Conservation (phyloP, 1,140 invertebrate species). For the Mylabris phalerata region DNA sequence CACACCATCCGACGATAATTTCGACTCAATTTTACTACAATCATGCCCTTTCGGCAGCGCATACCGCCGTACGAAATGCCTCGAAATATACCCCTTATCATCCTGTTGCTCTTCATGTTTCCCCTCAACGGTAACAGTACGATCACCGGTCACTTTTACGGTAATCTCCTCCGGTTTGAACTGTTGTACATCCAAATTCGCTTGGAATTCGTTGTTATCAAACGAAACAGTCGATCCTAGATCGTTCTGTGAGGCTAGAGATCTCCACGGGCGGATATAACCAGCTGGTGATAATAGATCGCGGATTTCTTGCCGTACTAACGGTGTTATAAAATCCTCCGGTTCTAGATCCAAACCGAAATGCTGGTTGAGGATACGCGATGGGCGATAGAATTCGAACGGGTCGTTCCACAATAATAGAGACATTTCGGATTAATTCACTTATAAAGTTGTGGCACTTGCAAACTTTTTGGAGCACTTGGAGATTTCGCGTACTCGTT, state of each 20-base stretch:
- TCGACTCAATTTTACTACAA: constrained; percentile 55
- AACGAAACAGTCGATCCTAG: constrained; percentile 40
- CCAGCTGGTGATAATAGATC: background rate
- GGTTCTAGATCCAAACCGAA: constrained; percentile 29
- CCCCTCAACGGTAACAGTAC: constrained; percentile 46
- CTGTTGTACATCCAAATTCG: constrained; percentile 49
- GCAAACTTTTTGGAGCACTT: too few species aligned
- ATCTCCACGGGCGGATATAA: constrained; percentile 49
- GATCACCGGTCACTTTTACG: constrained; percentile 52
- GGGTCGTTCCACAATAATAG: constrained; percentile 19
- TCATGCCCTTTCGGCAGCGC: constrained; percentile 60
- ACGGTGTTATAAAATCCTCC: constrained; percentile 29
- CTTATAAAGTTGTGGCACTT: background rate
- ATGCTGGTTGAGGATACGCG: constrained; percentile 33
- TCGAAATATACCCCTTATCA: constrained; percentile 40
- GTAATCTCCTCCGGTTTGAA: constrained; percentile 55
- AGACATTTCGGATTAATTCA: constrained; percentile 19
- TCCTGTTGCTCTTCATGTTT: constrained; percentile 47
- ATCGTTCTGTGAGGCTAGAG: constrained; percentile 22
- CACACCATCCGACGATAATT: constrained; percentile 65
- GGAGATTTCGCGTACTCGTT: too few species aligned
- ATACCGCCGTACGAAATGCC: constrained; percentile 57
- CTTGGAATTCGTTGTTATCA: constrained; percentile 39
- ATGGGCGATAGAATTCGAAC: constrained; percentile 14
- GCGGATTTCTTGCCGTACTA: constrained; percentile 1